A percentile compares a stretch with the other conserved stretches of the same genome.
phyloP scores from a whole-genome alignment of 2,797 vertebrate species.

The Hydrocynus forskahlii region DNA sequence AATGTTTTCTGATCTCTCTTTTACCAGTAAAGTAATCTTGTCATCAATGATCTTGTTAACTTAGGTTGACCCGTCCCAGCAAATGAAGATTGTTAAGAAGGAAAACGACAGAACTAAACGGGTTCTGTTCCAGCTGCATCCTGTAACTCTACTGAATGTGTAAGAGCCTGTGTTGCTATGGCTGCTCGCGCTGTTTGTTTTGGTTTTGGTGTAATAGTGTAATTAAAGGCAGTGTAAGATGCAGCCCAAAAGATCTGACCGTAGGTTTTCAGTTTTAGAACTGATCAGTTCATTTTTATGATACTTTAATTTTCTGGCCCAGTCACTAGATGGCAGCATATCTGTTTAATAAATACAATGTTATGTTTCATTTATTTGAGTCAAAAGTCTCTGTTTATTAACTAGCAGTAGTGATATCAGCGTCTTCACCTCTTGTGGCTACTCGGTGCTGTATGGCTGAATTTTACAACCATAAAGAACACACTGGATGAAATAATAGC shows the following conservation, averaged over 20 bases:
- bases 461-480: too few relatives aligned
- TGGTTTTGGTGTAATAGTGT: neutral
- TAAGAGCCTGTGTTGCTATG: slow-evolving; percentile 50
- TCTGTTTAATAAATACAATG: neutral
- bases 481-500: too few relatives aligned
- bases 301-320: neutral
- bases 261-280: neutral
- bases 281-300: neutral
- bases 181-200: neutral
- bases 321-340: slow-evolving; percentile 35
- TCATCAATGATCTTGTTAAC: too few relatives aligned
- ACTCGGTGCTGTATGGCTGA: too few relatives aligned
- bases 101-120: slow-evolving; percentile 51
- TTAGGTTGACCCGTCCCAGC: slow-evolving; percentile 57
- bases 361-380: neutral
- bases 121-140: slow-evolving; percentile 74
- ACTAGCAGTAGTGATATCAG: neutral
- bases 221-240: neutral
- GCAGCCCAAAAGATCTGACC: neutral
- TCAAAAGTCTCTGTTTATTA: neutral
- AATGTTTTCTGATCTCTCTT: too few relatives aligned
- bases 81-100: slow-evolving; percentile 71
- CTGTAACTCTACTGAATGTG: slow-evolving; percentile 72
- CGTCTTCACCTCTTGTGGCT: too few relatives aligned
- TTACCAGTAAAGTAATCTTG: too few relatives aligned